Conservation (phyloP, 2,888 invertebrate genomes). For the Aphodius granarius region DNA sequence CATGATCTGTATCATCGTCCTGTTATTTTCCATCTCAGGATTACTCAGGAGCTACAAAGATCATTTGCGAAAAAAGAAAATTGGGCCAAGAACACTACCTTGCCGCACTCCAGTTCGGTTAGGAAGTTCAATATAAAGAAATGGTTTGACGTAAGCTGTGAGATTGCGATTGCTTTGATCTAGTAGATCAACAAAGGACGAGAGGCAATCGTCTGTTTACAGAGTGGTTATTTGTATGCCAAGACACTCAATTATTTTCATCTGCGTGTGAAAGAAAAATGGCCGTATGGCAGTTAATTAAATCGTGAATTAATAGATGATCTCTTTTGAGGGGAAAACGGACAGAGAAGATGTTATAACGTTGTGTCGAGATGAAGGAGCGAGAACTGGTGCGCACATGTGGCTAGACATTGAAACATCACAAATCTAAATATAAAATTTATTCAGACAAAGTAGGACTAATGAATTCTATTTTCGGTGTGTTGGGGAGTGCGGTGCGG, state of each 20-base stretch:
- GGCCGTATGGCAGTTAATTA: background rate
- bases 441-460: constrained; percentile 29
- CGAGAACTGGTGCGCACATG: background rate
- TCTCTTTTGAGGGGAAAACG: background rate
- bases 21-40: too few relatives aligned
- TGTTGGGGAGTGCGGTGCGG: background rate
- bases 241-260: background rate
- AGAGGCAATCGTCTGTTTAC: background rate
- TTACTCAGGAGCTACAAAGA: too few relatives aligned
- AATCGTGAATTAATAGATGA: background rate
- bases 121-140: too few relatives aligned
- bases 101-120: too few relatives aligned
- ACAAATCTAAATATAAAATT: constrained; percentile 27
- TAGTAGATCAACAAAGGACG: too few relatives aligned
- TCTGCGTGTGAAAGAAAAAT: background rate
- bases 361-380: background rate
- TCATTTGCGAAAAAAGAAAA: too few relatives aligned
- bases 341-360: background rate
- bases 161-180: too few relatives aligned
- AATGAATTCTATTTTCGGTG: constrained; percentile 26
- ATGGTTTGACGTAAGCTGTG: too few relatives aligned
- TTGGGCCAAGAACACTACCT: too few relatives aligned
- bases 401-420: constrained; percentile 11
- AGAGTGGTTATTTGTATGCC: background rate
- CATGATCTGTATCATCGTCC: too few relatives aligned